Evolutionary conservation across 2,888 invertebrate genomes (phyloP), one percentile per base, ranked within the genome.

Genomic region (Drosophila kokeensis): DNA sequence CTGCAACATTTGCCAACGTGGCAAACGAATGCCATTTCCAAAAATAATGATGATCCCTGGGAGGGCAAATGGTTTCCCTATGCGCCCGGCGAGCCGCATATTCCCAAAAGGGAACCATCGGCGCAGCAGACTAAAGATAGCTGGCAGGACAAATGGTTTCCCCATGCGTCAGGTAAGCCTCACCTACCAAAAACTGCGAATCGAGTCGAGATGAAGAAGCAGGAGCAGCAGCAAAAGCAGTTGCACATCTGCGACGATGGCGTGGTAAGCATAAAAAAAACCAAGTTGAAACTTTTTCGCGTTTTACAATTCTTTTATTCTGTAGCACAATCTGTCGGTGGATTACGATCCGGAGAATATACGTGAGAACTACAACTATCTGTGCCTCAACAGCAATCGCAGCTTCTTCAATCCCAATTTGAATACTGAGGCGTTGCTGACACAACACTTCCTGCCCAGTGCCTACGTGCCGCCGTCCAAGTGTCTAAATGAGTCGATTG

Each of bases 401-500:
- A 92, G 93, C 15, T 73, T 90, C 62, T 95, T 94, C 79, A 84
- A 91, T 27, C 95, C 95, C 0, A 92, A 94, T 79, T 79, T 90
- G 62, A 90, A 91, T 21, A 90, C 93, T 2, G 87, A 92, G 61
- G 94, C 96, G 0, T 60, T 94, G 21, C 80, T 94, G 30, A 94
- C 94, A 65, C 94, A 94, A 61, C 94, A 95, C 81, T 90, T 92
- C 21, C 93, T 96, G 63, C 95, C 96, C 7, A 90, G 91, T 13
- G 92, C 93, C 32, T 96, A 95, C 90, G 83, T 91, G 95, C 95
- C 96, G 11, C 93, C 93, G 4, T 95, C 96, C 89, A 94, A 94
- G 81, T 97, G 97, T 89, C 95, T 97, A 95, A 94, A 95, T 73
- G 94, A 95, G 71, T 90, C 93, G 4, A 96, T 97, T 65, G 87